phyloP scores from a whole-genome alignment of 1,140 invertebrate species.

The Cotesia glomerata region DNA sequence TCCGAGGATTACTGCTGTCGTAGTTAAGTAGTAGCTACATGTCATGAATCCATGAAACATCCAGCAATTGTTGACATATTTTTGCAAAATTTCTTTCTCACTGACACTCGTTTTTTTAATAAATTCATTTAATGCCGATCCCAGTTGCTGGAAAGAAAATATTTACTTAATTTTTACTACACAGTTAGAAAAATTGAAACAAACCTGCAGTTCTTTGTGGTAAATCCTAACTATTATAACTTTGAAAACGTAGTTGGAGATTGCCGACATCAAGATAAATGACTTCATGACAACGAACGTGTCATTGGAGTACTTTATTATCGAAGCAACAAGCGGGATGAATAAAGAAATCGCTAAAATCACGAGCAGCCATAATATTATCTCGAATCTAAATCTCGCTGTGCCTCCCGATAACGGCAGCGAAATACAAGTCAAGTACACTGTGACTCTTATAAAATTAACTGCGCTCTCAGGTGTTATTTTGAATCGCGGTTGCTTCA shows the following conservation, averaged over 20 bases:
- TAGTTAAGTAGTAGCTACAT: not conserved
- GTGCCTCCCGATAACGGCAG: not conserved
- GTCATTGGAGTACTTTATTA: not conserved
- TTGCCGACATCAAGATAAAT: not conserved
- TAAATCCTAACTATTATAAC: not conserved
- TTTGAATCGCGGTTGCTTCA: too few species aligned
- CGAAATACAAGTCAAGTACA: not conserved
- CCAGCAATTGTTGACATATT: conserved; percentile 9
- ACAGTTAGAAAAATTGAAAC: not conserved
- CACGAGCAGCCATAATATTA: not conserved
- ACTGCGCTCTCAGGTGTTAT: not conserved
- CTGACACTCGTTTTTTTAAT: not conserved
- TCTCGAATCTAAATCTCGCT: not conserved
- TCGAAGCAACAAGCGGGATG: not conserved
- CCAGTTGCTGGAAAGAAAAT: not conserved
- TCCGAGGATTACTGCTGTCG: conserved; percentile 1
- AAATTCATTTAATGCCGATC: not conserved
- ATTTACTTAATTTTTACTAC: not conserved
- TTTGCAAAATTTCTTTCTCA: not conserved
- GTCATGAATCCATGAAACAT: conserved; percentile 15
- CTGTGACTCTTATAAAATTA: not conserved
- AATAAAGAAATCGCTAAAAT: not conserved
- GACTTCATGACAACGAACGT: conserved; percentile 5
- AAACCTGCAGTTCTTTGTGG: not conserved
- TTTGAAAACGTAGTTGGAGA: conserved; percentile 1